Evolutionary conservation across 1,140 invertebrate genomes (phyloP).

Genomic region (Galendromus occidentalis): DNA sequence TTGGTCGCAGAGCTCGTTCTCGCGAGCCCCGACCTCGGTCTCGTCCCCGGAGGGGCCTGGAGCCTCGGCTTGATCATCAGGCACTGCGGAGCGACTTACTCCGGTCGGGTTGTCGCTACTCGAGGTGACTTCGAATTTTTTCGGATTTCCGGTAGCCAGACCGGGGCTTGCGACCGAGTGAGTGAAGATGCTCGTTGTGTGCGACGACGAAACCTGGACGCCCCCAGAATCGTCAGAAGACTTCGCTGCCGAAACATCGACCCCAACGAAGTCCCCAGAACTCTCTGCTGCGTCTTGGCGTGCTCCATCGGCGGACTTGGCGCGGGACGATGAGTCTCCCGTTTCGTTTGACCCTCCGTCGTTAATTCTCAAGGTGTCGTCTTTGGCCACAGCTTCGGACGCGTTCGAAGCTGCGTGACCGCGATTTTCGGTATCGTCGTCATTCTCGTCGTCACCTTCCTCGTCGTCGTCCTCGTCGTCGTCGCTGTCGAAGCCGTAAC

Average conservation of each 20-base stretch:
- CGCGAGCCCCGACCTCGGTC: not conserved
- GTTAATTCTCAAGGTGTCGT: too few relatives aligned
- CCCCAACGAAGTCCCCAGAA: too few relatives aligned
- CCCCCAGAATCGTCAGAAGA: too few relatives aligned
- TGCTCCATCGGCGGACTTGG: too few relatives aligned
- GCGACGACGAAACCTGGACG: too few relatives aligned
- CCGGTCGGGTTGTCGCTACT: not conserved
- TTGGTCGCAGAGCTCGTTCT: not conserved
- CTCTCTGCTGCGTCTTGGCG: too few relatives aligned
- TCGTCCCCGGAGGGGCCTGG: not conserved
- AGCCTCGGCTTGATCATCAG: not conserved
- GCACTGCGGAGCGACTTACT: not conserved
- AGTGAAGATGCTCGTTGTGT: too few relatives aligned
- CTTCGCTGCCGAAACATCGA: too few relatives aligned
- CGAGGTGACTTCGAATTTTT: constrained; percentile 7
- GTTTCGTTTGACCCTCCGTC: too few relatives aligned
- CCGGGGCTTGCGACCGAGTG: too few relatives aligned
- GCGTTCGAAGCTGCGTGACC: not conserved
- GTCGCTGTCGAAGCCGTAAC: constrained; percentile 1
- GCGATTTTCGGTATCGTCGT: not conserved
- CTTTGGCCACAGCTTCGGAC: too few relatives aligned
- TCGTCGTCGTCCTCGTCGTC: not conserved
- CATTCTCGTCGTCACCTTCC: not conserved
- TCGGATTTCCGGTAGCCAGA: not conserved
- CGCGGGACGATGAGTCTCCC: too few relatives aligned